These are phyloP conservation scores for Lasioglossum lativentre DNA, from an alignment of 2,888 invertebrate species.

Conservation along the genomic window DNA sequence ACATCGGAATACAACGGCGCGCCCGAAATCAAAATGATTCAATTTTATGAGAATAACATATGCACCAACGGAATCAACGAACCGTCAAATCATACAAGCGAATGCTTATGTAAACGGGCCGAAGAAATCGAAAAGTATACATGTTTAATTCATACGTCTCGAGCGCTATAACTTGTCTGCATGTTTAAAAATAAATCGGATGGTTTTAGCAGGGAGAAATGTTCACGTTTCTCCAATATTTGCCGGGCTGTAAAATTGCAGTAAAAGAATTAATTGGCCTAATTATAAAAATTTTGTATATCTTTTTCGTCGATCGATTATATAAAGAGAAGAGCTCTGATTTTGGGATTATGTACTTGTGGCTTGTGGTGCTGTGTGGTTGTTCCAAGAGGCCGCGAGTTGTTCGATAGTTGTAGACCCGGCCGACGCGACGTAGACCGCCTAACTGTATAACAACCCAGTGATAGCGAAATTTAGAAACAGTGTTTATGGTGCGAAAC, in stretches of 20 bases:
- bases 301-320: neutral
- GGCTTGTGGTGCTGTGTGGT: neutral
- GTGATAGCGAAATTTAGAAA: conserved; percentile 75
- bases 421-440: conserved; percentile 5
- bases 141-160: neutral
- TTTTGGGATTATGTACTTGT: no score
- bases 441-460: conserved; percentile 73
- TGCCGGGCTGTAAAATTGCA: neutral
- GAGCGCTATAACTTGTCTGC: neutral
- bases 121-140: conserved; percentile 4
- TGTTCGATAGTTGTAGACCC: conserved; percentile 2
- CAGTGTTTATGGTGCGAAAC: conserved; percentile 72
- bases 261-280: no score
- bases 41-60: neutral
- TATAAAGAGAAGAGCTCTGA: neutral
- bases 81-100: neutral
- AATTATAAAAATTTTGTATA: no score
- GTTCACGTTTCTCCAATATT: neutral
- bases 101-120: neutral
- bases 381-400: neutral
- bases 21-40: neutral
- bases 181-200: neutral
- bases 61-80: neutral
- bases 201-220: no score
- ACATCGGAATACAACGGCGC: neutral